Percentiles rank a stretch among this genome's conserved stretches.
Conservation (phyloP, 2,888 invertebrate species). For the Spodoptera exigua region DNA sequence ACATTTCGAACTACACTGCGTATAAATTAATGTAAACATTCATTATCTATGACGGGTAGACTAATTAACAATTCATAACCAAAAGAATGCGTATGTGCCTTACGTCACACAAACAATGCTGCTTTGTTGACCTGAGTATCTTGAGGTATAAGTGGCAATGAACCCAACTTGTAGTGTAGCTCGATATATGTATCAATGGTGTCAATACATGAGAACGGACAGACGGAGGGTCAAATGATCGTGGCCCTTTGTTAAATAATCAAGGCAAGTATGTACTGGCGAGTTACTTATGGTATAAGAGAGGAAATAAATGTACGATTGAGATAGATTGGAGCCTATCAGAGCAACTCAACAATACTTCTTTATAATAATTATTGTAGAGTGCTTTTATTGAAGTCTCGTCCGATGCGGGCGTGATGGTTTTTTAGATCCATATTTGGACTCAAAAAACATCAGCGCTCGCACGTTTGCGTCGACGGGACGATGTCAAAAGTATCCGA, state of each 20-base stretch:
- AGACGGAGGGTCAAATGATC: slow-evolving; percentile 67
- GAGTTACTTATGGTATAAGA: slow-evolving; percentile 16
- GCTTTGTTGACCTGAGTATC: slow-evolving; percentile 60
- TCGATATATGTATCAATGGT: slow-evolving; percentile 68
- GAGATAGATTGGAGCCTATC: slow-evolving; percentile 16
- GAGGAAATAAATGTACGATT: slow-evolving; percentile 20
- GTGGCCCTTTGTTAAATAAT: slow-evolving; percentile 65
- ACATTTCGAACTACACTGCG: slow-evolving; percentile 21
- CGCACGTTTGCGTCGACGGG: too few species aligned
- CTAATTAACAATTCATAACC: slow-evolving; percentile 70
- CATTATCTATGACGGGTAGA: slow-evolving; percentile 60
- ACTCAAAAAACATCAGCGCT: too few species aligned
- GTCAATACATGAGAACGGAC: slow-evolving; percentile 70
- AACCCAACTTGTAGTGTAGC: slow-evolving; percentile 64
- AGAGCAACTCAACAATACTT: too few species aligned
- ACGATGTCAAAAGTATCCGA: too few species aligned
- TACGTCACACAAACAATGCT: slow-evolving; percentile 67
- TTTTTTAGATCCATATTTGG: too few species aligned
- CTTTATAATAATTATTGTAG: too few species aligned
- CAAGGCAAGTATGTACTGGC: slow-evolving; percentile 25
- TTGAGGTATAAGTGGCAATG: slow-evolving; percentile 67
- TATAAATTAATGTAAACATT: slow-evolving; percentile 58
- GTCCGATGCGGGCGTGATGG: too few species aligned
- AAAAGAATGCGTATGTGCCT: slow-evolving; percentile 67
- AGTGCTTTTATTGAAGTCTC: too few species aligned